These are phyloP conservation scores for Trichonephila clavata DNA, from an alignment of 1,140 invertebrate genomes.

Conservation along the genomic window DNA sequence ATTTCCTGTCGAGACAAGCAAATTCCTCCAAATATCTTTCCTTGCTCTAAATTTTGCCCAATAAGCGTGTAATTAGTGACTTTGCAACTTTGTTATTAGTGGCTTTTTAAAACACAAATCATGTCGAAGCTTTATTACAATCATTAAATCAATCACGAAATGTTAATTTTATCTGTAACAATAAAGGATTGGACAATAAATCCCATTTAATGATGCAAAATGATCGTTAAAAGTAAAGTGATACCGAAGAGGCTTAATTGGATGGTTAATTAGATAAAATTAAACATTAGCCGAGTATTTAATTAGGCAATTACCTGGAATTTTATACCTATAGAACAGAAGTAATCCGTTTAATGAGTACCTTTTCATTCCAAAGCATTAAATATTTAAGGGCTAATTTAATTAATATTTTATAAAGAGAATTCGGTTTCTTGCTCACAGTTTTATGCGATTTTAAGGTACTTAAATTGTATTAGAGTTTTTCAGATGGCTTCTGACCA, in stretches of 20 bases:
- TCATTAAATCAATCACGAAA: slow-evolving; percentile 31
- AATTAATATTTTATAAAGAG: background rate
- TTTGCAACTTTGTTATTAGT: background rate
- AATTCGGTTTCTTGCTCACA: background rate
- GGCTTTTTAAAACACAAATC: slow-evolving; percentile 14
- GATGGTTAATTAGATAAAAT: slow-evolving; percentile 33
- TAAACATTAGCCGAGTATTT: slow-evolving; percentile 10
- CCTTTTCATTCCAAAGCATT: background rate
- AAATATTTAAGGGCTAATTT: background rate
- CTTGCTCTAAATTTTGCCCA: background rate
- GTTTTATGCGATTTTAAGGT: background rate
- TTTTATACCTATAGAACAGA: slow-evolving; percentile 1
- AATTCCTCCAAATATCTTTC: background rate
- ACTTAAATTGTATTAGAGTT: background rate
- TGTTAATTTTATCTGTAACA: slow-evolving; percentile 25
- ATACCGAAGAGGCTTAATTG: slow-evolving; percentile 24
- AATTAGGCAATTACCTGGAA: slow-evolving; percentile 33
- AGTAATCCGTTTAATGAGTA: slow-evolving; percentile 14
- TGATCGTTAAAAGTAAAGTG: slow-evolving; percentile 30
- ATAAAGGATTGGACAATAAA: slow-evolving; percentile 25
- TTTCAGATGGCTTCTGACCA: background rate
- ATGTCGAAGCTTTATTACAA: slow-evolving; percentile 1
- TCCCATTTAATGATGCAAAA: slow-evolving; percentile 5
- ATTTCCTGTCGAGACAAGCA: too few species aligned
- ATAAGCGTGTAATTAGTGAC: background rate